Evolutionary conservation across 1,140 invertebrate species (phyloP).

Genomic region (Tyrophagus putrescentiae): DNA sequence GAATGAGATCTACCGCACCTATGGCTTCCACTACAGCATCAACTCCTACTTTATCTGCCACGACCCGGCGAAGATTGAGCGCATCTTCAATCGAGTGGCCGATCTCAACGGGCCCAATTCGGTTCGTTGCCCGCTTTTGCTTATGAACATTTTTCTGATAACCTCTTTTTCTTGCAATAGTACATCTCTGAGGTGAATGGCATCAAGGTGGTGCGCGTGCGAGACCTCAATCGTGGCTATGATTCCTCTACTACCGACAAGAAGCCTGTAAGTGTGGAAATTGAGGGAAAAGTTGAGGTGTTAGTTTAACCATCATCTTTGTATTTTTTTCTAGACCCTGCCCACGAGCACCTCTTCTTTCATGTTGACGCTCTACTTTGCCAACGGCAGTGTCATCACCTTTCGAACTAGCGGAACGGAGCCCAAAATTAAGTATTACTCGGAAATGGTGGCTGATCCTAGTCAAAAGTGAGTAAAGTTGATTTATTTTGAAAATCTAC

Average conservation of each 20-base stretch:
- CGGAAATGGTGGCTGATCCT: slow-evolving; percentile 61
- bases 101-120: slow-evolving; percentile 49
- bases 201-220: slow-evolving; percentile 53
- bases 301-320: slow-evolving; percentile 19
- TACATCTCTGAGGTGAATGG: slow-evolving; percentile 29
- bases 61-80: slow-evolving; percentile 49
- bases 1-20: slow-evolving; percentile 50
- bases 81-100: slow-evolving; percentile 66
- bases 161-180: slow-evolving; percentile 16
- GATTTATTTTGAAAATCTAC: slow-evolving; percentile 5
- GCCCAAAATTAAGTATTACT: slow-evolving; percentile 96
- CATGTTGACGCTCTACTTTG: slow-evolving; percentile 93
- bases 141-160: slow-evolving; percentile 17
- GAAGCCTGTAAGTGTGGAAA: slow-evolving; percentile 42
- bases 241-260: slow-evolving; percentile 57
- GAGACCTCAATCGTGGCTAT: slow-evolving; percentile 78
- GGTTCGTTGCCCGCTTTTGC: slow-evolving; percentile 38
- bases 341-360: slow-evolving; percentile 61
- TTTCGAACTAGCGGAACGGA: slow-evolving; percentile 94
- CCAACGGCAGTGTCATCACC: slow-evolving; percentile 68
- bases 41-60: slow-evolving; percentile 82
- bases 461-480: slow-evolving; percentile 41
- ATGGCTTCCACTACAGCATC: slow-evolving; percentile 66
- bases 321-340: slow-evolving; percentile 36
- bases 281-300: slow-evolving; percentile 17